phyloP scores from a whole-genome alignment of 2,888 invertebrate genomes.

The Theristus sp. region DNA sequence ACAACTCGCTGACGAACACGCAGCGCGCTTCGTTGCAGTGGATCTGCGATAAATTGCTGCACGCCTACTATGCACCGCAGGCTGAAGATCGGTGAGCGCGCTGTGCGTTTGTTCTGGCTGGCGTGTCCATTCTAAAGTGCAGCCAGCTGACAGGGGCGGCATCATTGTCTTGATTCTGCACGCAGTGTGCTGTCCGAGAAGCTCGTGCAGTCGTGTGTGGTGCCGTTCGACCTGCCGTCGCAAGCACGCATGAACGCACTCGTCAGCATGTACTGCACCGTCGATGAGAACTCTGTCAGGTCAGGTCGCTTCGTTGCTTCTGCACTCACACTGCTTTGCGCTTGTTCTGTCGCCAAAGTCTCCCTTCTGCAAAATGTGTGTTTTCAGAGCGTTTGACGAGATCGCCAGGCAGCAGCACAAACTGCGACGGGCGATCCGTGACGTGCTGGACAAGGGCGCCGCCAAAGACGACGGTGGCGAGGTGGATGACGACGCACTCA shows the following conservation, averaged over 20 bases:
- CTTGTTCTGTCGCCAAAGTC: background rate
- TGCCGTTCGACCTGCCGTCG: background rate
- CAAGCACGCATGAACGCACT: background rate
- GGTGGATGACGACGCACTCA: background rate
- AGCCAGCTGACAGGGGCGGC: background rate
- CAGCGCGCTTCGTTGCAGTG: constrained; percentile 52
- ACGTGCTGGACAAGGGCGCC: background rate
- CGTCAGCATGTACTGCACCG: background rate
- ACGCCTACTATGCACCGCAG: constrained; percentile 48
- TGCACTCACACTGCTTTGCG: background rate
- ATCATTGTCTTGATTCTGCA: no score
- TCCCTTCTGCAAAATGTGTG: background rate
- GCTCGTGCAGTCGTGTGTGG: background rate
- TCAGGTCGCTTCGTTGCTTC: background rate
- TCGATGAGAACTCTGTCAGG: background rate
- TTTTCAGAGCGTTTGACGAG: background rate
- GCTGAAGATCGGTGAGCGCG: background rate
- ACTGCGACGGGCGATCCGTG: background rate
- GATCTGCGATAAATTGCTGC: constrained; percentile 91
- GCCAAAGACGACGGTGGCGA: background rate
- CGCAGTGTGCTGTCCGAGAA: no score
- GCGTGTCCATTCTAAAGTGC: background rate
- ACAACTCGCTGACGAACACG: constrained; percentile 29
- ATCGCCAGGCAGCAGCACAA: background rate
- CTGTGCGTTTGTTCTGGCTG: background rate